A percentile compares a stretch with the other conserved stretches of the same genome.
Conservation (phyloP, 2,888 invertebrate species). For the Strigamia maritima region DNA sequence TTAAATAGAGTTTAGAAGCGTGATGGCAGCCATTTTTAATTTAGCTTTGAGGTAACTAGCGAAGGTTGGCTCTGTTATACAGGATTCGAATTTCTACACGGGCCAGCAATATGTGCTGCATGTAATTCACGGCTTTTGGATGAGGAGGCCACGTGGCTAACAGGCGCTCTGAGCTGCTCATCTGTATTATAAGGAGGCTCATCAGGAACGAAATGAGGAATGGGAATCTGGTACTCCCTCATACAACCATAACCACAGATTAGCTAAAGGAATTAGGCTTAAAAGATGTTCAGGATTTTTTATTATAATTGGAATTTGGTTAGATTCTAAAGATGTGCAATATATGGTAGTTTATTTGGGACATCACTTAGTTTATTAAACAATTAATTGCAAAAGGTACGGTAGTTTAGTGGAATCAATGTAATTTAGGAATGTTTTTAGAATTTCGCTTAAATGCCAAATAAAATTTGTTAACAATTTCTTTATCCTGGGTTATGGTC, state of each 20-base stretch:
- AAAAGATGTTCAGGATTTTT: neutral
- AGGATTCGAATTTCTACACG: neutral
- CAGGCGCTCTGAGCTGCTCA: neutral
- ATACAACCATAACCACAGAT: neutral
- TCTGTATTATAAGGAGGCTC: neutral
- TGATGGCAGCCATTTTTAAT: neutral
- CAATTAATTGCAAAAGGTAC: neutral
- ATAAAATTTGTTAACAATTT: too few relatives aligned
- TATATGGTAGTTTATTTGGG: too few relatives aligned
- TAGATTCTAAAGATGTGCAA: too few relatives aligned
- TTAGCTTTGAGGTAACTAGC: neutral
- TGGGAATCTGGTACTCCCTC: neutral
- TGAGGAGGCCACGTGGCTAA: neutral
- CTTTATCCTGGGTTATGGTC: too few relatives aligned
- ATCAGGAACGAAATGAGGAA: neutral
- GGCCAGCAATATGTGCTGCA: neutral
- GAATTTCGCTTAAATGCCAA: too few relatives aligned
- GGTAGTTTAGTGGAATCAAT: neutral
- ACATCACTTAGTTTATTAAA: too few relatives aligned
- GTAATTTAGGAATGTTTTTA: too few relatives aligned
- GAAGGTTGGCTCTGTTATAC: neutral
- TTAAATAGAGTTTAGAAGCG: too few relatives aligned
- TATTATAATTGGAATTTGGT: too few relatives aligned
- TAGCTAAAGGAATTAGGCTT: neutral
- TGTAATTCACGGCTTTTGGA: neutral